Conservation (phyloP, 2,113 vertebrate species). For the Hypomesus transpacificus region DNA sequence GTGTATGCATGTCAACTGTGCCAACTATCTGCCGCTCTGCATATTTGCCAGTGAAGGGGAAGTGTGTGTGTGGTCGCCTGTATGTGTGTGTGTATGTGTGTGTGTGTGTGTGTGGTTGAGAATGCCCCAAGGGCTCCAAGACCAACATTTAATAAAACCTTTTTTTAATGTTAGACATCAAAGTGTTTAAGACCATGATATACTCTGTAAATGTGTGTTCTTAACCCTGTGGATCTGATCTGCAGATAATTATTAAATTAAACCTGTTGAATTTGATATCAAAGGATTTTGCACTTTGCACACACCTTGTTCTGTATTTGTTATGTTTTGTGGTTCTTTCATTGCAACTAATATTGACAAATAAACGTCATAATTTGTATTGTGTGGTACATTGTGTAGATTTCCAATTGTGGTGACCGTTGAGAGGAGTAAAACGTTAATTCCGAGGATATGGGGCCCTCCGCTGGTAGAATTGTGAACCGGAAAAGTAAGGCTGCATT, state of each 20-base stretch:
- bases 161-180: slow-evolving; percentile 28
- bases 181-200: neutral
- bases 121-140: neutral
- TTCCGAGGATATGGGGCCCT: slow-evolving; percentile 16
- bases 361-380: slow-evolving; percentile 42
- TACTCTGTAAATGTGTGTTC: neutral
- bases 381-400: neutral
- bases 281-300: slow-evolving; percentile 66
- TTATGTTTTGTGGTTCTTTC: slow-evolving; percentile 38
- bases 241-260: slow-evolving; percentile 16
- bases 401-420: no score
- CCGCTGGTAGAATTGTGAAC: slow-evolving; percentile 15
- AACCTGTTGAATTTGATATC: slow-evolving; percentile 31
- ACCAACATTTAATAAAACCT: neutral
- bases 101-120: neutral
- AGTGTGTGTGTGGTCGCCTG: neutral
- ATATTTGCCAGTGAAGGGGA: slow-evolving; percentile 18
- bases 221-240: slow-evolving; percentile 6
- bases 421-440: neutral
- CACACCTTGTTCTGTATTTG: slow-evolving; percentile 34
- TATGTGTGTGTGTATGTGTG: slow-evolving; percentile 15
- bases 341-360: slow-evolving; percentile 28
- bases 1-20: neutral
- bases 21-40: neutral
- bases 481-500: slow-evolving; percentile 24